phyloP scores from a whole-genome alignment of 2,797 vertebrate species.

The Enteromius trimaculatus region DNA sequence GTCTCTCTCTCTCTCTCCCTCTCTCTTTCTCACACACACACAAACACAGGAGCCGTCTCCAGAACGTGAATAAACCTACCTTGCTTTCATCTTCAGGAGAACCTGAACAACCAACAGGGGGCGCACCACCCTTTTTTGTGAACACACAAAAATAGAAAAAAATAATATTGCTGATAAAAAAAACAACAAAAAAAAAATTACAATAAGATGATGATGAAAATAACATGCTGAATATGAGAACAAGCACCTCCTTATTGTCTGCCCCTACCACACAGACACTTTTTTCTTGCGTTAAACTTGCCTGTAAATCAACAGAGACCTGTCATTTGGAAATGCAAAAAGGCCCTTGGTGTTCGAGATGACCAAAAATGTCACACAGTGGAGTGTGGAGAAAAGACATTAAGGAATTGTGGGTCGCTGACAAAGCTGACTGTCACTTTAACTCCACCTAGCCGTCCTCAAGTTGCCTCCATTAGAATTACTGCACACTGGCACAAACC shows the following conservation, averaged over 20 bases:
- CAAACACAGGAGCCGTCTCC: slow-evolving; percentile 71
- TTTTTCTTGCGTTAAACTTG: slow-evolving; percentile 61
- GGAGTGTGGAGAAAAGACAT: slow-evolving; percentile 48
- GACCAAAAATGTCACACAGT: slow-evolving; percentile 65
- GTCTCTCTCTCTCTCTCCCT: too few species aligned
- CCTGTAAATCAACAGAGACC: slow-evolving; percentile 74
- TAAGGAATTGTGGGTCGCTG: slow-evolving; percentile 33
- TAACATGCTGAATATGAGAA: slow-evolving; percentile 67
- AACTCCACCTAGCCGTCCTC: slow-evolving; percentile 8
- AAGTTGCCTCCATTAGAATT: slow-evolving; percentile 34
- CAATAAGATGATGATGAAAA: slow-evolving; percentile 48
- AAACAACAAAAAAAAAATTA: slow-evolving; percentile 4
- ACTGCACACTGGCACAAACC: slow-evolving; percentile 56
- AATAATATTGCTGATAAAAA: slow-evolving; percentile 60
- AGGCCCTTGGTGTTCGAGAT: slow-evolving; percentile 60
- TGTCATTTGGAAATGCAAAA: slow-evolving; percentile 65
- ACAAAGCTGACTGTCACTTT: slow-evolving; percentile 27
- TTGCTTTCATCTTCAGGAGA: slow-evolving; percentile 72
- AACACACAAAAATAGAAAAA: slow-evolving; percentile 63
- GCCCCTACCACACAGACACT: slow-evolving; percentile 63
- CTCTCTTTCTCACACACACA: slow-evolving; percentile 34
- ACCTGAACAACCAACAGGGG: slow-evolving; percentile 63
- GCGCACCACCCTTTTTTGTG: slow-evolving; percentile 50
- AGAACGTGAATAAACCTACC: slow-evolving; percentile 69
- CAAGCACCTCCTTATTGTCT: slow-evolving; percentile 65